Conservation (phyloP, 2,888 invertebrate species). For the Callinectes sapidus region DNA sequence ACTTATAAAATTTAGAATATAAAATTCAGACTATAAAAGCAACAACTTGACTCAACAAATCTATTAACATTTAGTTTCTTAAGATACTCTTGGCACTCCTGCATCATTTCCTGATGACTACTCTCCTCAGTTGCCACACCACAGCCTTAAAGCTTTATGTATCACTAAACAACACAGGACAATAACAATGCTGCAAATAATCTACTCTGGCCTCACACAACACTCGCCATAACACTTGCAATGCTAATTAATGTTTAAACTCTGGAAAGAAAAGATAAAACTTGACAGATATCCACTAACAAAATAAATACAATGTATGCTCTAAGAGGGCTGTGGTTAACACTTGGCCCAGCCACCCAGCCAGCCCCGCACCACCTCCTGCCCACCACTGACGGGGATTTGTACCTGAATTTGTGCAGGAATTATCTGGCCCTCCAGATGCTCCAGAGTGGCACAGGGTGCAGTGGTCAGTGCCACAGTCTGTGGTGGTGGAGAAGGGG, state of each 20-base stretch:
- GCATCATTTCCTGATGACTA: not conserved
- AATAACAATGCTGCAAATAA: not conserved
- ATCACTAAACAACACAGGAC: constrained; percentile 2
- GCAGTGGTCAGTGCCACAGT: constrained; percentile 39
- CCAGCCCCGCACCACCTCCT: constrained; percentile 61
- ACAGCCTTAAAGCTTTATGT: constrained; percentile 10
- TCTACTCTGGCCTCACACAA: not conserved
- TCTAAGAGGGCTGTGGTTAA: not conserved
- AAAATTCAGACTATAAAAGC: constrained; percentile 34
- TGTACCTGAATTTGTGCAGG: constrained; percentile 69
- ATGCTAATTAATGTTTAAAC: not conserved
- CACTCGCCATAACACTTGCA: constrained; percentile 11
- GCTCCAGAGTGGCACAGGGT: constrained; percentile 58
- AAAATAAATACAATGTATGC: not conserved
- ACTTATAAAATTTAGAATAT: constrained; percentile 22
- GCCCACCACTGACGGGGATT: constrained; percentile 55
- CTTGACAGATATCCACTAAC: not conserved
- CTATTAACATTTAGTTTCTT: constrained; percentile 16
- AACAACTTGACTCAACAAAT: constrained; percentile 26
- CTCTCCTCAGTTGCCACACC: not conserved
- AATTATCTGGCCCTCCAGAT: constrained; percentile 61
- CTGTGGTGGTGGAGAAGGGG: constrained; percentile 18
- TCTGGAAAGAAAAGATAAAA: not conserved
- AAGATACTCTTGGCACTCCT: constrained; percentile 10
- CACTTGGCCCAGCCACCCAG: constrained; percentile 64